A percentile compares a stretch with the other conserved stretches of the same genome.
Conservation (phyloP, 2,797 vertebrate genomes). For the Trematocara caparti region DNA sequence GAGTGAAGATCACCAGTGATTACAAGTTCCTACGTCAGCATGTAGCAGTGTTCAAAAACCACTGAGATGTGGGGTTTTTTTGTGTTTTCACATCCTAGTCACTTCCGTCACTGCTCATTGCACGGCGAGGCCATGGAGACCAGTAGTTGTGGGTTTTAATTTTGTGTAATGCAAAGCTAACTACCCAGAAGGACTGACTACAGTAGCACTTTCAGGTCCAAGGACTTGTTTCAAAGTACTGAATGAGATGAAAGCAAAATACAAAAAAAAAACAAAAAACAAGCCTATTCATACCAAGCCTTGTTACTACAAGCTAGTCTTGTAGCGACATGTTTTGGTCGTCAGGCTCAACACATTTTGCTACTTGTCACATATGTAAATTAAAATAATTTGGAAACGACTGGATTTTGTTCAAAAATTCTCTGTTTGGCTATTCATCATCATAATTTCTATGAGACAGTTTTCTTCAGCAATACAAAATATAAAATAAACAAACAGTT, state of each 20-base stretch:
- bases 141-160: neutral
- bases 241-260: neutral
- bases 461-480: neutral
- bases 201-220: neutral
- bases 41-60: neutral
- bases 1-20: neutral
- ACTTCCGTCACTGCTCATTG: neutral
- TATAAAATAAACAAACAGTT: neutral
- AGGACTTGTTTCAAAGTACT: neutral
- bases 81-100: neutral
- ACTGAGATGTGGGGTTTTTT: fast-evolving
- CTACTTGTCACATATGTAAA: neutral
- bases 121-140: neutral
- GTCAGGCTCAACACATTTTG: neutral
- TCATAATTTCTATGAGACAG: neutral
- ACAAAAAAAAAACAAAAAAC: neutral
- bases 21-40: neutral
- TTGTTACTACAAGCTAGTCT: neutral
- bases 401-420: neutral
- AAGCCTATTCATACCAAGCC: neutral
- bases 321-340: neutral
- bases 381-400: neutral
- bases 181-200: neutral
- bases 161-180: neutral
- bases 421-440: neutral